These are phyloP conservation scores for Hystrix cristata DNA, from an alignment of 2,113 vertebrate genomes.

Conservation along the genomic window DNA sequence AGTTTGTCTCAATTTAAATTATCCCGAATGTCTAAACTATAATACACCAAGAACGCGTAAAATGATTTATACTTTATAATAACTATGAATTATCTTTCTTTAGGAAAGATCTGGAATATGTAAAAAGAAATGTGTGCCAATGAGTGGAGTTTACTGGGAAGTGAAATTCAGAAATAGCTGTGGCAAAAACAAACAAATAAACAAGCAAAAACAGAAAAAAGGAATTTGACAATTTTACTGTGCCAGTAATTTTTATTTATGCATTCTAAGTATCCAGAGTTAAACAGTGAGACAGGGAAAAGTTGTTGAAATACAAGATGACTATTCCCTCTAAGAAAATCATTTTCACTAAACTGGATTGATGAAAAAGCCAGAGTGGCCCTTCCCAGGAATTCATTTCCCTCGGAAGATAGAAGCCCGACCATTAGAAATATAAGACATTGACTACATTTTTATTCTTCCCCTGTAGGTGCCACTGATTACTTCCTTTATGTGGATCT, in stretches of 20 bases:
- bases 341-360: neutral
- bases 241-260: neutral
- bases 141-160: neutral
- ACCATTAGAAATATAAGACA: neutral
- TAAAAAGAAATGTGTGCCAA: neutral
- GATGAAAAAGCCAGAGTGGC: fast-evolving
- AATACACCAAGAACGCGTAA: neutral
- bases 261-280: neutral
- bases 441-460: neutral
- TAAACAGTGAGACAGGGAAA: neutral
- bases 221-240: neutral
- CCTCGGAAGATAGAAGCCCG: neutral
- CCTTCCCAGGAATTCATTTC: neutral
- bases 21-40: neutral
- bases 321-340: neutral
- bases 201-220: neutral
- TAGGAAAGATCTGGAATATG: neutral
- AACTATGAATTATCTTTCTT: neutral
- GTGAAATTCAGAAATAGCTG: neutral
- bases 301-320: neutral
- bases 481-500: neutral
- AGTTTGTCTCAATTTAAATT: neutral
- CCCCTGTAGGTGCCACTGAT: neutral
- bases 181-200: too few relatives aligned
- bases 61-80: neutral